Base-by-base conservation (phyloP, 1,140 invertebrate species). In the Campodea augens region DNA sequence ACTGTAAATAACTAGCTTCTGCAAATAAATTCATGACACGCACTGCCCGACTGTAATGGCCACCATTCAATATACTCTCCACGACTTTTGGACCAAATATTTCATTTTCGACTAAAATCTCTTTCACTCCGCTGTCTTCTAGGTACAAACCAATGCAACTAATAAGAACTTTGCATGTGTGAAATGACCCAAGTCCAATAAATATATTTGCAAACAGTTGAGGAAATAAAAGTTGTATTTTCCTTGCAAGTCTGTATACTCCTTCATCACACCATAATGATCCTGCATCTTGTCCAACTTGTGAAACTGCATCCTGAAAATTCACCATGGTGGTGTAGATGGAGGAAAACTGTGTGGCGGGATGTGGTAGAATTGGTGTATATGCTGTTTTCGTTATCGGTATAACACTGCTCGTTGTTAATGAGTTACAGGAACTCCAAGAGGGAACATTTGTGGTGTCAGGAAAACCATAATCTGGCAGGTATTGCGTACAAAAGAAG, bases 221-320 rank as follows among this genome's bases (percentile, higher is more conserved):
- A n/a, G n/a, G n/a, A n/a, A n/a, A n/a, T n/a, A n/a, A 21, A 19
- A 45, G 5, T 15, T 40, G 25, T 2, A 45, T 37, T 45, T 45
- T 7, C 23, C 22, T 45, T 21, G 27, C 27, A 18, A 45, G 37
- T 3, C 23, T 10, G 23, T 45, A 39, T 27, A 39, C 23, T 21
- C 43, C 29, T 38, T 45, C 43, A 22, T 45, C 43, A 38, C 27
- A 20, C 43, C 27, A 45, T 12, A 45, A 15, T 37, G 43, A 39
- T 38, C 29, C 27, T 5, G 37, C 43, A 20, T 37, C 15, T 4
- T 2, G 15, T 38, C 23, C 23, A 18, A 45, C 15, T 5, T 39
- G 5, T 10, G 19, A 10, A 15, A 45, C 5, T 13, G n/a, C 19
- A 23, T 45, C 43, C 22, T 38, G 43, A 15, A 45, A 45, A 5